These are phyloP conservation scores for Dusona sp. DNA, from an alignment of 2,888 invertebrate species.

Conservation along the genomic window DNA sequence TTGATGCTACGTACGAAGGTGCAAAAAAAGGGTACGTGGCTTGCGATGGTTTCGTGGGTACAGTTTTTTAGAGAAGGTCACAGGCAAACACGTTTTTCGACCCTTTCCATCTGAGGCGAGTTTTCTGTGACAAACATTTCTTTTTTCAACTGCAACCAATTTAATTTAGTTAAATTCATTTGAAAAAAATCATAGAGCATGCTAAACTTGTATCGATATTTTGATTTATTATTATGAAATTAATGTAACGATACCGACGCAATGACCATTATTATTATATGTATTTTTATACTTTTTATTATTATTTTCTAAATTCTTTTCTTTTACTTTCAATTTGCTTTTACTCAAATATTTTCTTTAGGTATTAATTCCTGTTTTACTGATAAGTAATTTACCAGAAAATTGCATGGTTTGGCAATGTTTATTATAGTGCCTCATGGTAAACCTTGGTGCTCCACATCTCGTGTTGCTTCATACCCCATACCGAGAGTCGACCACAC, in stretches of 20 bases:
- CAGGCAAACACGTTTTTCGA: not conserved
- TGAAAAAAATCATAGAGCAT: not conserved
- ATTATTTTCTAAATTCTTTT: not conserved
- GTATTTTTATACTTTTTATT: not conserved
- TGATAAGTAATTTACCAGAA: constrained; percentile 14
- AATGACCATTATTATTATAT: too few relatives aligned
- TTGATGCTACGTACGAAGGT: constrained; percentile 15
- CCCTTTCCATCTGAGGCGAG: not conserved
- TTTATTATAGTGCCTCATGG: not conserved
- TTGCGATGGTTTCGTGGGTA: constrained; percentile 21
- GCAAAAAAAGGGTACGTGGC: constrained; percentile 39
- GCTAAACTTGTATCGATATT: not conserved
- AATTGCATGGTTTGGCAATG: not conserved
- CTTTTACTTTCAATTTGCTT: not conserved
- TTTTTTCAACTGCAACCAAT: not conserved
- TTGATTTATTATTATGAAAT: not conserved
- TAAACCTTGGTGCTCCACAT: not conserved
- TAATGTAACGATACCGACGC: not conserved
- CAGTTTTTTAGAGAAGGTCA: not conserved
- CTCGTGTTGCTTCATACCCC: constrained; percentile 20
- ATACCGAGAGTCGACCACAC: constrained; percentile 59
- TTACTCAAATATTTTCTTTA: not conserved
- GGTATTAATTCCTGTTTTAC: not conserved
- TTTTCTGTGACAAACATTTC: not conserved
- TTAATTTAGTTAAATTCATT: not conserved